Conservation (phyloP, 2,888 invertebrate genomes). For the Phengaris arion region DNA sequence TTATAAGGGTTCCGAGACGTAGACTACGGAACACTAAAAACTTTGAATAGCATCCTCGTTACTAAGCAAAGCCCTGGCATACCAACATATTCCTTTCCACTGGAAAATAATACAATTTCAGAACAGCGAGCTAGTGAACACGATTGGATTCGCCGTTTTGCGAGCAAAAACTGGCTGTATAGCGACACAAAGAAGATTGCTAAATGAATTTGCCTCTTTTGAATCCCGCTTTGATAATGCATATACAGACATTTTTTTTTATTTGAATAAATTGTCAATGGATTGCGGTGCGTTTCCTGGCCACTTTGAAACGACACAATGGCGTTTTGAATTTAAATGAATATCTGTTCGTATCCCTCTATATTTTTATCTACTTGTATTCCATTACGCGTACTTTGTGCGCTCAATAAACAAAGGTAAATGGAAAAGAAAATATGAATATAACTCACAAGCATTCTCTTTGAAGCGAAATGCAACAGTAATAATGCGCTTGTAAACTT, state of each 20-base stretch:
- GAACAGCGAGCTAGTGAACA: constrained; percentile 22
- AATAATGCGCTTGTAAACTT: no score
- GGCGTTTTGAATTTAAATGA: constrained; percentile 6
- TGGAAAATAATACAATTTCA: constrained; percentile 27
- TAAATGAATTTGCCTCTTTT: constrained; percentile 41
- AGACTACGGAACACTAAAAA: neutral
- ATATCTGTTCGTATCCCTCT: neutral
- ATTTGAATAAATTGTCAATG: constrained; percentile 25
- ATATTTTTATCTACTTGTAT: no score
- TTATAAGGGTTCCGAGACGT: no score
- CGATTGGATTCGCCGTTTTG: constrained; percentile 39
- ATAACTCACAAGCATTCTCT: no score
- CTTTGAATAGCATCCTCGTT: neutral
- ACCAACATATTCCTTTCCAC: neutral
- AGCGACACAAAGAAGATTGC: constrained; percentile 43
- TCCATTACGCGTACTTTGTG: no score
- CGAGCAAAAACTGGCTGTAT: constrained; percentile 38
- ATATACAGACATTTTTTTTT: constrained; percentile 7
- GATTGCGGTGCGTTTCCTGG: neutral
- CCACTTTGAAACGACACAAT: constrained; percentile 9
- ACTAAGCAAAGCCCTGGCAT: neutral
- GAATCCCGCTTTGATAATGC: constrained; percentile 41
- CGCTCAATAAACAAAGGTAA: no score
- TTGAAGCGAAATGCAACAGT: no score
- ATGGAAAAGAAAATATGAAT: no score